Evolutionary conservation across 2,888 invertebrate genomes (phyloP), one percentile per base, ranked within the genome.

Genomic region (Scaptomyza tumidula): DNA sequence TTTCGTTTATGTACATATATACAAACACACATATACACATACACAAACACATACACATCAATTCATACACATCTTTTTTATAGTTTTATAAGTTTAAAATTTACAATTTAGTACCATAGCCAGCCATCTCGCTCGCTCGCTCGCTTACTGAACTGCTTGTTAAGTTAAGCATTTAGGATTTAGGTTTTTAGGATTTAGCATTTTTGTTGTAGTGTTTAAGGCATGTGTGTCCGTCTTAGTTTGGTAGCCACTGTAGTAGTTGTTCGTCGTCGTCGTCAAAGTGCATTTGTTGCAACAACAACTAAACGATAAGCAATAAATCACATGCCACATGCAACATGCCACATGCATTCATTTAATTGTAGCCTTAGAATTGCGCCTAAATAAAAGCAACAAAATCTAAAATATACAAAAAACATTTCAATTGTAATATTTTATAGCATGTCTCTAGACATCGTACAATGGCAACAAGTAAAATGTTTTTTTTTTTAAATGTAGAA

Each of bases 291-390:
- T 35, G 35, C 50, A 24, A 52, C 49, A 50, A 5, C 49, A 19
- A 52, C 58, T n/a, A n/a, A n/a, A n/a, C 58, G 41, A 59, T 37
- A 74, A 58, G 39, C 56, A 60, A 49, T 43, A 65, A 39, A 44
- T 31, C 11, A 37, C 56, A 45, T 45, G 64, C 53, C n/a, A 54
- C 14, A 45, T 39, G 50, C 31, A 6, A 31, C 59, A 63, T 69
- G 62, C 74, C 52, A 65, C 66, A 64, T 43, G 29, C 53, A 65
- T 57, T 44, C 57, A 71, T 62, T 64, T 60, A 70, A 68, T 59
- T 73, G 67, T 86, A 81, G 81, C 86, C 81, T 86, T 81, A 76
- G 83, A 57, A 73, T 64, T 63, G 76, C 79, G 76, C 75, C 76
- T 70, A 75, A 57, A 76, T 27, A 31, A 76, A 64, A 65, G 48